Evolutionary conservation across 1,140 invertebrate genomes (phyloP), one percentile per base, ranked within the genome.

Genomic region (Centruroides vittatus): DNA sequence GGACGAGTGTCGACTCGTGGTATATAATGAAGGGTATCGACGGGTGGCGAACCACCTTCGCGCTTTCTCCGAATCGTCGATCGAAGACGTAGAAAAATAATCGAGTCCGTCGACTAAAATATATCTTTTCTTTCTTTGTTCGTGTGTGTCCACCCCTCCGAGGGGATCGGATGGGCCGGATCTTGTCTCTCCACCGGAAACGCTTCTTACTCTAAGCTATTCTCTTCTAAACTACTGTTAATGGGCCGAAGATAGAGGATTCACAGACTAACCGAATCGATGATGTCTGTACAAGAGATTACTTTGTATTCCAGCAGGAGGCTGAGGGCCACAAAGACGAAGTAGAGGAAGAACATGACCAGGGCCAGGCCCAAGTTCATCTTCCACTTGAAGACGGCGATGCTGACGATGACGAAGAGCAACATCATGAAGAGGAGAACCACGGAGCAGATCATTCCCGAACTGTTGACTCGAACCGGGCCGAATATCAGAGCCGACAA

Each of bases 391-490:
- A 93, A 96, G 73, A 85, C 85, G 69, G 92, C 92, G 75, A 98
- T 98, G 73, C 89, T 89, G 70, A 90, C 72, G 70, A 98, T 93
- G 66, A 98, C 91, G 75, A 97, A 93, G 58, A 97, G 71, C 58
- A 98, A 82, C 95, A 98, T 98, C 73, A 74, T 60, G 80, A 98
- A 97, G 47, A 98, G 83, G 68, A 97, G 86, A 64, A 91, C 82
- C 73, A 98, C 93, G 71, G 92, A 96, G 81, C 95, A 98, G 60
- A 93, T 85, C 86, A 98, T 93, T 63, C 95, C 95, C 61, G 86
- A 84, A 66, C 90, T 93, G 79, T 88, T 90, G 61, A 95, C 91
- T 72, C 85, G 81, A 57, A 94, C 87, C 53, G 88, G 84, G 36
- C 84, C 84, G 70, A 87, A 83, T 72, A 90, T 86, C 66, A 93